These are phyloP conservation scores for Antennarius striatus DNA, from an alignment of 2,113 vertebrate species.

Conservation along the genomic window DNA sequence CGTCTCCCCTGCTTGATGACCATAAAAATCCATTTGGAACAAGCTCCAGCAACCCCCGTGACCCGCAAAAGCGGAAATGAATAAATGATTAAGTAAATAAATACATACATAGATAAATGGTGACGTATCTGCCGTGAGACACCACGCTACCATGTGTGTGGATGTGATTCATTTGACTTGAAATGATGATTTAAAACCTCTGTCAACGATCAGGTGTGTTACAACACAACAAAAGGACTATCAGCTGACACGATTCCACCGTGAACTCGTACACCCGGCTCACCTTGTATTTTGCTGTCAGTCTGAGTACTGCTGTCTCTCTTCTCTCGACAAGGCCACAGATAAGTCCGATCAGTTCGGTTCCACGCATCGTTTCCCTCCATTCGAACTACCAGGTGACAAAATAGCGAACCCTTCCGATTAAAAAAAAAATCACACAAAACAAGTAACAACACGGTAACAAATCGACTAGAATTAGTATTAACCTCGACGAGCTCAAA, in stretches of 20 bases:
- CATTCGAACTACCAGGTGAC: conserved; percentile 47
- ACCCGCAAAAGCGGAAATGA: too few relatives aligned
- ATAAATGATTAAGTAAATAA: neutral
- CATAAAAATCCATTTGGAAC: too few relatives aligned
- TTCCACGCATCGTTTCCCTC: conserved; percentile 30
- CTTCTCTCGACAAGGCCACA: conserved; percentile 17
- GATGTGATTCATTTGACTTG: neutral
- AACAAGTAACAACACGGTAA: accelerated
- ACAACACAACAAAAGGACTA: neutral
- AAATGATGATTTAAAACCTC: neutral
- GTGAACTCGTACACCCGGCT: conserved; percentile 11
- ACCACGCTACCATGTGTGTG: neutral
- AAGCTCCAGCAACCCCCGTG: too few relatives aligned
- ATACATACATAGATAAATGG: neutral
- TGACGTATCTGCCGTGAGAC: neutral
- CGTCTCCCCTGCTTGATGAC: too few relatives aligned
- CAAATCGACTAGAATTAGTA: neutral
- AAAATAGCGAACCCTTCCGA: too few relatives aligned
- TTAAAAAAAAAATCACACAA: neutral
- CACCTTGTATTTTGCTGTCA: conserved; percentile 74
- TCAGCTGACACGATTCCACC: neutral
- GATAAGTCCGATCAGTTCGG: conserved; percentile 12
- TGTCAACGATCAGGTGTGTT: neutral
- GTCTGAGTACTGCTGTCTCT: conserved; percentile 69
- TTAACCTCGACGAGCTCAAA: neutral